Base-by-base conservation (phyloP, 2,797 vertebrate species). In the Yasuhikotakia modesta region DNA sequence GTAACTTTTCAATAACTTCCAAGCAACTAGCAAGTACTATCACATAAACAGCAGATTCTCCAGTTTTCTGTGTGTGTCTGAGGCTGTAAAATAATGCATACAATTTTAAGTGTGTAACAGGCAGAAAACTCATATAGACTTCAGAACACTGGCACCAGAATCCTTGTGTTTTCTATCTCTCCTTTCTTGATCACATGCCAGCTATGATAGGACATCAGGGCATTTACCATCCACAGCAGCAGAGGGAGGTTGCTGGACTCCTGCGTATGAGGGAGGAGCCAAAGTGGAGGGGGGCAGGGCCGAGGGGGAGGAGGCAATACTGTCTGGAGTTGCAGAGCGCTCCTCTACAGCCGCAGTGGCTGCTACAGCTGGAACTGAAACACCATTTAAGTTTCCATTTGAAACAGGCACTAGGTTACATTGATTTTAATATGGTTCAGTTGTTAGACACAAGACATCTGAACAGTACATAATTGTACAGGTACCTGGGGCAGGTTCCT, bases 281-380 rank as follows among this genome's bases (percentile, higher is more conserved):
- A 93, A 92, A 66, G 94, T 95, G 43, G 96, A 93, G 1, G 95
- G 97, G 73, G 94, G 96, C 21, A 95, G 93, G 46, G 95, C 94
- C 78, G 97, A 99, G 0, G 97, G 96, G 11, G 96, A 96, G 19
- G 97, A 98, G 85, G 96, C 93, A 0, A 99, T 98, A 92, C 98
- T 99, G 89, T 99, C 97, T 0, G 97, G 98, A 0, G 96, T 99
- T 79, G 95, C 96, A 0, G 98, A 99, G 67, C 97, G 95, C 85
- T 99, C 98, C 88, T 99, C 97, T 79, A 92, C 85, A 43, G 94
- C 92, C 72, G 94, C 97, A 73, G 92, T 84, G 32, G 94, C 92
- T 65, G 94, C 93, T 72, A 93, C 94, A 76, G 95, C 94, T 79
- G 95, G 95, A 67, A 92, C 96, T 96, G 53, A 1, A 57, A 5